These are phyloP conservation scores for Delichon dasypus DNA, from an alignment of 2,797 vertebrate species.

Conservation along the genomic window DNA sequence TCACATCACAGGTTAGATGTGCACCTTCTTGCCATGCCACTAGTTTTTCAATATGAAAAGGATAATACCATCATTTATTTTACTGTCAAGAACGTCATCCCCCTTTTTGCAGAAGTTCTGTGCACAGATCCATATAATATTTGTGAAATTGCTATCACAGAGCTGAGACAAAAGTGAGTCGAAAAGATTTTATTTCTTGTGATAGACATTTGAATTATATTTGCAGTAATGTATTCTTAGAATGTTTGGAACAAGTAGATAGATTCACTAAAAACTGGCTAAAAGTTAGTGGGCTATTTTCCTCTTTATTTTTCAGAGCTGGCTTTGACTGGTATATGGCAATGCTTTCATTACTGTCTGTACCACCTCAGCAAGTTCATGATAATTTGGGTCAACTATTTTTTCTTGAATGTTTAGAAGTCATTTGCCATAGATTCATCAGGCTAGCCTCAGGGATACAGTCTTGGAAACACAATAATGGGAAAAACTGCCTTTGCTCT, in stretches of 20 bases:
- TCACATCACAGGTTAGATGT: background rate
- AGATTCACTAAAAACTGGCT: background rate
- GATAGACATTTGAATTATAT: background rate
- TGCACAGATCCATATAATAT: background rate
- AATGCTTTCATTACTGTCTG: background rate
- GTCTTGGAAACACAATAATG: constrained; percentile 58
- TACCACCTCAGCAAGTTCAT: constrained; percentile 5
- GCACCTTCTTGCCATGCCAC: background rate
- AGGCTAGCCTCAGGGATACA: constrained; percentile 42
- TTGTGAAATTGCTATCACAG: background rate
- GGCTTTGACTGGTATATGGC: background rate
- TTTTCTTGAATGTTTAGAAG: constrained; percentile 48
- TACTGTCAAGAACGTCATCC: background rate
- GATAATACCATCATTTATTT: background rate
- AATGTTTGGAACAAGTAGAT: background rate
- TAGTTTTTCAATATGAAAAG: background rate
- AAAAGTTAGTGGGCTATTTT: background rate
- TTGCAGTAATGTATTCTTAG: background rate
- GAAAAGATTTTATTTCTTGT: background rate
- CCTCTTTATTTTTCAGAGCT: background rate
- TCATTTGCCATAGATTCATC: constrained; percentile 38
- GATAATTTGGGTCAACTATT: constrained; percentile 31
- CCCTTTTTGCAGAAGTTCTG: background rate
- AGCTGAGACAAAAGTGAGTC: background rate
- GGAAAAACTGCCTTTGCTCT: constrained; percentile 52